Evolutionary conservation across 2,113 vertebrate genomes (phyloP).

Genomic region (Mungos mungo): DNA sequence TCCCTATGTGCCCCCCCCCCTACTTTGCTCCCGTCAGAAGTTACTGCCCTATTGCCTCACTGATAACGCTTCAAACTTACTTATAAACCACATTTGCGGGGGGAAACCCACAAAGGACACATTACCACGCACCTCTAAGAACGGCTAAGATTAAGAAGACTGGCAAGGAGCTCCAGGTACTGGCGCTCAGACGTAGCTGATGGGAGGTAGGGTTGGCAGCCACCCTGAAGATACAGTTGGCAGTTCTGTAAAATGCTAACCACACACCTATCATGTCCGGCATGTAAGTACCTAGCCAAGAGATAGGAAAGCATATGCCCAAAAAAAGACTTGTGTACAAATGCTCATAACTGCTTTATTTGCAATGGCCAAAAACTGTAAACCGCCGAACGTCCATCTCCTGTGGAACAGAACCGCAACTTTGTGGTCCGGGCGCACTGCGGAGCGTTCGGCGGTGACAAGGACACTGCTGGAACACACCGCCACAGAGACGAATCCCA

Average conservation of each 20-base stretch:
- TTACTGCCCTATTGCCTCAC: constrained; percentile 12
- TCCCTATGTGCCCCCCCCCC: background rate
- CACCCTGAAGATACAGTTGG: background rate
- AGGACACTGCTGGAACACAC: background rate
- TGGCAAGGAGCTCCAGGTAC: background rate
- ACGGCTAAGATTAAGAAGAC: background rate
- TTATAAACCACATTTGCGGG: background rate
- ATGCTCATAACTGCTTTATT: background rate
- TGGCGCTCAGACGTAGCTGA: background rate
- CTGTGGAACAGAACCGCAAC: background rate
- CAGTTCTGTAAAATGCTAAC: background rate
- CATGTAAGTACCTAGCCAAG: background rate
- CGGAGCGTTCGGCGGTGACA: background rate
- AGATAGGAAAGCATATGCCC: background rate
- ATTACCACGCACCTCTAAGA: background rate
- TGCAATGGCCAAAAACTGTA: background rate
- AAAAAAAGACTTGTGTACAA: background rate
- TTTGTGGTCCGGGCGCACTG: rapidly evolving
- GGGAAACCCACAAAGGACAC: background rate
- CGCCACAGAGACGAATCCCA: background rate
- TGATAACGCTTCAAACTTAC: constrained; percentile 41
- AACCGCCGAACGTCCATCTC: background rate
- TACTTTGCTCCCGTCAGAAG: constrained; percentile 71
- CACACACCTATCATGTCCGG: background rate
- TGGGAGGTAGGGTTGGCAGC: no score